Evolutionary conservation across 2,888 invertebrate genomes (phyloP), one percentile per base, ranked within the genome.

Genomic region (Pachycephus smyrnensis): DNA sequence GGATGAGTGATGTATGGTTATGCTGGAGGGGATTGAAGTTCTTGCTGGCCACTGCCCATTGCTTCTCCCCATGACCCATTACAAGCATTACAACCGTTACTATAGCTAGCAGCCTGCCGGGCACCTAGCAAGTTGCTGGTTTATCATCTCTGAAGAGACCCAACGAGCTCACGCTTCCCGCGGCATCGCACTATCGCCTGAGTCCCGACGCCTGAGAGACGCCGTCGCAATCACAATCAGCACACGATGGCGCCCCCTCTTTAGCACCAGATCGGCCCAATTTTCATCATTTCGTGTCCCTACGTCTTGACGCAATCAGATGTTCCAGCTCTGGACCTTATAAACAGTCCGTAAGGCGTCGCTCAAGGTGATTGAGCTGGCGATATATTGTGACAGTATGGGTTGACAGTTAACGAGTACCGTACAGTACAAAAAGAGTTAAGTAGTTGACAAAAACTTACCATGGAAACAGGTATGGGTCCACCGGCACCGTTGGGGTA

Each of bases 401-500:
- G 40, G 40, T 15, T 40, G 40, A 40, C 40, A 15, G 15, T 40
- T 40, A 12, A 40, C 40, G 40, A 40, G 15, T 40, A 40, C 40
- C 40, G 40, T 40, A 12, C 40, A 12, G 15, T 12, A 15, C 4
- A 12, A 40, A 69, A 15, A 76, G 75, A 73, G 23, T 40, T 75
- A 74, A 73, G 74, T n/a, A 68, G 69, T 37, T 40, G 40, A 40
- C 4, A 40, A 40, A 40, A 40, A 95, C 96, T 96, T 92, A 97
- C 97, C 97, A 97, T 97, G 91, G 97, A 96, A 89, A 97, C 97
- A 89, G 97, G 97, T 89, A 97, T 94, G 90, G 95, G 94, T 92
- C 96, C 96, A 88, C 96, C 95, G 86, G 96, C 96, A 89, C 97
- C 97, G 92, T 97, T 97, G 92, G 97, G 95, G 94, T 97, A 97